Evolutionary conservation across 2,888 invertebrate genomes (phyloP).

Genomic region (Amphipoea lucens): DNA sequence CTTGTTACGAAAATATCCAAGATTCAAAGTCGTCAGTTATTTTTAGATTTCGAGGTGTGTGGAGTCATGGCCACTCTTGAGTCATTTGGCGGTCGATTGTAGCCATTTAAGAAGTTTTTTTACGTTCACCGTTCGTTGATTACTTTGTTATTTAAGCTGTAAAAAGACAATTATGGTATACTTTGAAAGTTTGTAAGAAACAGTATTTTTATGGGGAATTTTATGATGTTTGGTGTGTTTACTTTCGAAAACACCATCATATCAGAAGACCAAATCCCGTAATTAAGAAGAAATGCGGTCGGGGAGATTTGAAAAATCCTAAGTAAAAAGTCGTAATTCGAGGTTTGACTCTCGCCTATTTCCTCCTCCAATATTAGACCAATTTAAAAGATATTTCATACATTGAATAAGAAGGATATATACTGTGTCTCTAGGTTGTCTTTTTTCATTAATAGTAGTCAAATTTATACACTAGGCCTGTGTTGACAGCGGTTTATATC

Average conservation of each 20-base stretch:
- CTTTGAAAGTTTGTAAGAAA: slow-evolving; percentile 24
- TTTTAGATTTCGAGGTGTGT: slow-evolving; percentile 70
- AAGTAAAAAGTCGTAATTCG: too few relatives aligned
- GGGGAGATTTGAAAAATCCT: too few relatives aligned
- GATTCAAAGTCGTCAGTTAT: slow-evolving; percentile 63
- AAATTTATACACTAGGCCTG: too few relatives aligned
- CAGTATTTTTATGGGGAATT: slow-evolving; percentile 10
- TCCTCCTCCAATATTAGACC: too few relatives aligned
- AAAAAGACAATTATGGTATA: slow-evolving; percentile 37
- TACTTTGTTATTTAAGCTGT: slow-evolving; percentile 49
- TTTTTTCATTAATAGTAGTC: too few relatives aligned
- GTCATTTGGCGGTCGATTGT: slow-evolving; percentile 65
- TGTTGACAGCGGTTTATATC: too few relatives aligned
- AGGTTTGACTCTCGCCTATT: too few relatives aligned
- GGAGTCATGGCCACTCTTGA: slow-evolving; percentile 68
- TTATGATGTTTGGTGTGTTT: slow-evolving; percentile 20
- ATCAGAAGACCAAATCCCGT: neutral
- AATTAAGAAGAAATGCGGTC: too few relatives aligned
- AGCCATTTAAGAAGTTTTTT: slow-evolving; percentile 49
- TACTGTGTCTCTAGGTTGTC: too few relatives aligned
- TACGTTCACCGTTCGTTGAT: slow-evolving; percentile 50
- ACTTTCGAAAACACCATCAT: slow-evolving; percentile 14
- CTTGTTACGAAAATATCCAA: slow-evolving; percentile 71
- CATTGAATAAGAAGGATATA: too few relatives aligned
- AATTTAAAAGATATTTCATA: too few relatives aligned